Evolutionary conservation across 2,797 vertebrate species (phyloP).

Genomic region (Enteromius thamalakanensis): DNA sequence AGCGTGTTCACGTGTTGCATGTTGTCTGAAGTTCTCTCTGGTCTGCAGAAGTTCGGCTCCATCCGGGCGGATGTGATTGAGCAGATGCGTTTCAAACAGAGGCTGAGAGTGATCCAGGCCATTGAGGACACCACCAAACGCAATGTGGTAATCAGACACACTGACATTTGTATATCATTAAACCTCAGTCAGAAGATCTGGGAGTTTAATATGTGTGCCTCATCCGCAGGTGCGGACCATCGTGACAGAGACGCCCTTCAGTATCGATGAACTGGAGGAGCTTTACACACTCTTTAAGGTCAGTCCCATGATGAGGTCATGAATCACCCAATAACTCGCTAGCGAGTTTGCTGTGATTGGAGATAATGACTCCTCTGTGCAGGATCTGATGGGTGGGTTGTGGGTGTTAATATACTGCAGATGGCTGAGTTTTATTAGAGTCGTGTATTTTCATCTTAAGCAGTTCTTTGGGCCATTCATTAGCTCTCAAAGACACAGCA

Average conservation of each 20-base stretch:
- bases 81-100: slow-evolving; percentile 98
- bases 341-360: neutral
- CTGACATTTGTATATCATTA: neutral
- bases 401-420: slow-evolving; percentile 7
- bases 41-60: slow-evolving; percentile 90
- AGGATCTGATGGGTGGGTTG: neutral
- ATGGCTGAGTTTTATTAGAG: slow-evolving; percentile 6
- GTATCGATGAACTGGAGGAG: slow-evolving; percentile 92
- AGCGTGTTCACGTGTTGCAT: neutral
- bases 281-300: slow-evolving; percentile 97
- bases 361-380: neutral
- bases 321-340: neutral
- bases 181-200: neutral
- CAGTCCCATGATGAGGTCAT: slow-evolving; percentile 53
- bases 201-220: neutral
- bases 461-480: neutral
- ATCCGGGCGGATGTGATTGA: slow-evolving; percentile 96
- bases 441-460: neutral
- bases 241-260: slow-evolving; percentile 94
- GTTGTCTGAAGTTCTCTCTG: neutral
- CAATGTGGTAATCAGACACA: slow-evolving; percentile 84
- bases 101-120: slow-evolving; percentile 95
- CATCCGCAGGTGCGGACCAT: slow-evolving; percentile 89
- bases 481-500: neutral
- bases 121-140: slow-evolving; percentile 97